phyloP scores from a whole-genome alignment of 2,113 vertebrate genomes.

The Limnothrissa miodon region DNA sequence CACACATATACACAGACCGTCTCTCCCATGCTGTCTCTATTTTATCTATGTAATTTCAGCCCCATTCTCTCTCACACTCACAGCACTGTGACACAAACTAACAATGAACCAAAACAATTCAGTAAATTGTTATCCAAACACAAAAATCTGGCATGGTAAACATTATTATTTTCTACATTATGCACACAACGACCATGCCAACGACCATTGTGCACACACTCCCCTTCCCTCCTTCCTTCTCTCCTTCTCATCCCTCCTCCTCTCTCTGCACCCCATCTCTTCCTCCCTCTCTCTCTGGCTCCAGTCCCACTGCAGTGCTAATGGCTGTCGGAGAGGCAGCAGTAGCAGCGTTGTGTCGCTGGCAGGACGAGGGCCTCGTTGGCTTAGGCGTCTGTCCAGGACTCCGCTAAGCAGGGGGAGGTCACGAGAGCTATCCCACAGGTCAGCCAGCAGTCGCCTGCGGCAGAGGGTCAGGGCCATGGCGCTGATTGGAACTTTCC shows the following conservation, averaged over 20 bases:
- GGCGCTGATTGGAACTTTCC: neutral
- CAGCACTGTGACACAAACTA: no score
- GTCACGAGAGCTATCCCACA: neutral
- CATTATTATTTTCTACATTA: no score
- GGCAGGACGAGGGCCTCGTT: neutral
- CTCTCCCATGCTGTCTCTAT: no score
- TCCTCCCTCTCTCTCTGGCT: neutral
- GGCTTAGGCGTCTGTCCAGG: neutral
- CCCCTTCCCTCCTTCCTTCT: neutral
- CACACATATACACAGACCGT: neutral
- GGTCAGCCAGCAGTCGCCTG: neutral
- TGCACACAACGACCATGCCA: no score
- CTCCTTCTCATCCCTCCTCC: neutral
- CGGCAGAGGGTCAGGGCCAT: neutral
- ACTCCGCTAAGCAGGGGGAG: neutral
- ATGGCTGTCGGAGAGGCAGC: neutral
- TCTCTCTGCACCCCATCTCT: slow-evolving; percentile 33
- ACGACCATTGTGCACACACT: no score
- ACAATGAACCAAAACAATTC: no score
- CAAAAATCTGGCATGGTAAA: no score
- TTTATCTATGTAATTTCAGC: no score
- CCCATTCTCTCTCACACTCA: no score
- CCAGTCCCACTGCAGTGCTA: neutral
- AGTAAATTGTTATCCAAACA: no score
- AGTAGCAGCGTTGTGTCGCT: neutral